A percentile compares a stretch with the other conserved stretches of the same genome.
Conservation (phyloP, 2,888 invertebrate genomes). For the Andrena trimmerana region DNA sequence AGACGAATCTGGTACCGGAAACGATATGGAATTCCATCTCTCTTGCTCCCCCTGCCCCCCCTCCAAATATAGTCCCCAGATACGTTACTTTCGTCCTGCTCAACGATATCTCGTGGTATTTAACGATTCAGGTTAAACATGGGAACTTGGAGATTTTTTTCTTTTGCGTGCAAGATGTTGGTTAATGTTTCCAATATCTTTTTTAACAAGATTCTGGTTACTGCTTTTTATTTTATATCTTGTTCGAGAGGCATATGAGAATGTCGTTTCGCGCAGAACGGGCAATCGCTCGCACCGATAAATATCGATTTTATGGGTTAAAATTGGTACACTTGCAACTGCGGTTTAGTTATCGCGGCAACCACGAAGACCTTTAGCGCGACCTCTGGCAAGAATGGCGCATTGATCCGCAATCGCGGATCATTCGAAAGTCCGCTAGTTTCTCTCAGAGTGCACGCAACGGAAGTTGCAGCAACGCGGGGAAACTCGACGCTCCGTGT, state of each 20-base stretch:
- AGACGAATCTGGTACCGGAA: slow-evolving; percentile 46
- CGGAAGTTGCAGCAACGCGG: slow-evolving; percentile 15
- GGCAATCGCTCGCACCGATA: not conserved
- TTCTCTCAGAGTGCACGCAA: slow-evolving; percentile 9
- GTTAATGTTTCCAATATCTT: too few species aligned
- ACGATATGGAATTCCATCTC: slow-evolving; percentile 25
- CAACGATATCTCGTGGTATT: too few species aligned
- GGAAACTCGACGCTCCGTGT: slow-evolving; percentile 21
- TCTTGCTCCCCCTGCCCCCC: not conserved
- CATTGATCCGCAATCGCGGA: slow-evolving; percentile 42
- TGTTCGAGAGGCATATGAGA: not conserved
- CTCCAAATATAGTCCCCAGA: not conserved
- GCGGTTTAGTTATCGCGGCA: slow-evolving; percentile 20
- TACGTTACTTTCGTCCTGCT: not conserved
- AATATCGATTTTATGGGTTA: not conserved
- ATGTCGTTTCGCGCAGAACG: too few species aligned
- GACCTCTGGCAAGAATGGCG: slow-evolving; percentile 44
- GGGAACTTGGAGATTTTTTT: not conserved
- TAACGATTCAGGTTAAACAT: not conserved
- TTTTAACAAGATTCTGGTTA: not conserved
- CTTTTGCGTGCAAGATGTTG: not conserved
- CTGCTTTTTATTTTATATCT: not conserved
- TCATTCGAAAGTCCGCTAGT: slow-evolving; percentile 34
- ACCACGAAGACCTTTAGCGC: slow-evolving; percentile 50
- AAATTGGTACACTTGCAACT: slow-evolving; percentile 1